Evolutionary conservation across 2,113 vertebrate species (phyloP), one percentile per base, ranked within the genome.

Genomic region (Vimba vimba): DNA sequence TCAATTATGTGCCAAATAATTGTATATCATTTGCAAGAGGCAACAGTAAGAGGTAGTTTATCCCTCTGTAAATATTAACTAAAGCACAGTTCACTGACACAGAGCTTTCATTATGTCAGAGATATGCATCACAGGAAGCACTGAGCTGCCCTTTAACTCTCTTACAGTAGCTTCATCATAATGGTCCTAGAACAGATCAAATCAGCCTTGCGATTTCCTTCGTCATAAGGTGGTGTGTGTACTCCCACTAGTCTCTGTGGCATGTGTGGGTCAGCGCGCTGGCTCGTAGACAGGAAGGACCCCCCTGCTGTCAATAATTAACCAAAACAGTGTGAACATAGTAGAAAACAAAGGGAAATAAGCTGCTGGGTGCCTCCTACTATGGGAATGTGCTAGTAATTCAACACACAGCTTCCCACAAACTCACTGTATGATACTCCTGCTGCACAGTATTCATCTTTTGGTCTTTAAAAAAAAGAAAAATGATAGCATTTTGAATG

Each of bases 281-380:
- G 39, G 60, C 60, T 82, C 27, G 4, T 13, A 82, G 25, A 52
- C 80, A 55, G 45, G 45, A 69, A 33, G 43, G 19, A 52, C 62
- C 52, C 80, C 77, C 80, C 43, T 50, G 80, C 80, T 36, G 80
- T 52, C 43, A 69, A 55, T 82, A 69, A 52, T 69, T 69, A 69
- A 82, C 62, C 19, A 82, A 82, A 82, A 69, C 79, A 82, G 79
- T 82, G 43, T 69, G 62, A 69, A 52, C 25, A 68, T 27, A 50
- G 19, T 82, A 68, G 17, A 33, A 10, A 82, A 36, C 78, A 45
- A 36, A 62, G 57, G 21, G 23, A 59, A 64, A 43, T n/a, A 80
- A 60, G 57, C 11, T 25, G 59, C 39, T 50, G 27, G 17, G 45
- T 33, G 19, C 27, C 17, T 69, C 17, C 25, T 50, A 13, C 62